Evolutionary conservation across 1,140 invertebrate genomes (phyloP), one percentile per base, ranked within the genome.

Genomic region (Telenomus remus): DNA sequence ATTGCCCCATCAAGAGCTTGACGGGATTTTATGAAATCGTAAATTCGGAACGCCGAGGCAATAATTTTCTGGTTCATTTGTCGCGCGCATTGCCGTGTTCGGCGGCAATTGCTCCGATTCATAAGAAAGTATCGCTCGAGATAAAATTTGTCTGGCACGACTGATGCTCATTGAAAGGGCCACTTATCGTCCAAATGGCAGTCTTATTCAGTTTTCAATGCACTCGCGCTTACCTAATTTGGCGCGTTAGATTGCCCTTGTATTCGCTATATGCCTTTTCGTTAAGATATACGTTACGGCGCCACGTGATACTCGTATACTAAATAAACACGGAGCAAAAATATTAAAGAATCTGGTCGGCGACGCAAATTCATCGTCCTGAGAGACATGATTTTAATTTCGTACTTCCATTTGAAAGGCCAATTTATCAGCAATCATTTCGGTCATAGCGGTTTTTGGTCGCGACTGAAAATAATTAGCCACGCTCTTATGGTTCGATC

Each of bases 91-190:
- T 50, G 49, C 46, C 5, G 34, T 47, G n/a, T 9, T 44, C 12
- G 11, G 43, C 43, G 43, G 19, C 66, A 70, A 64, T 64, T 57
- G 47, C 59, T 33, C 50, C 39, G 66, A 69, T 69, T 68, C 71
- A 59, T 57, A 64, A 61, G 56, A 57, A 75, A 68, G 53, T 59
- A 44, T 39, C 14, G 53, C n/a, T 39, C 7, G 46, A 64, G 61
- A 65, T 66, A 76, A 69, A 69, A 76, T 76, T 76, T 69, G 72
- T 76, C 72, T 69, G 54, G 56, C 72, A 55, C 64, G 65, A 64
- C 51, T 68, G 71, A 75, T 68, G 71, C 57, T 68, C 64, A 60
- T 54, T 61, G 60, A 59, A 65, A 70, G 49, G 48, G 50, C 44
- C 55, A 76, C 65, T 76, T 70, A 70, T 70, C 73, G 61, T 37